A percentile compares a stretch with the other conserved stretches of the same genome.
Evolutionary conservation across 2,888 invertebrate genomes (phyloP).

Genomic region (Eupithecia exiguata): DNA sequence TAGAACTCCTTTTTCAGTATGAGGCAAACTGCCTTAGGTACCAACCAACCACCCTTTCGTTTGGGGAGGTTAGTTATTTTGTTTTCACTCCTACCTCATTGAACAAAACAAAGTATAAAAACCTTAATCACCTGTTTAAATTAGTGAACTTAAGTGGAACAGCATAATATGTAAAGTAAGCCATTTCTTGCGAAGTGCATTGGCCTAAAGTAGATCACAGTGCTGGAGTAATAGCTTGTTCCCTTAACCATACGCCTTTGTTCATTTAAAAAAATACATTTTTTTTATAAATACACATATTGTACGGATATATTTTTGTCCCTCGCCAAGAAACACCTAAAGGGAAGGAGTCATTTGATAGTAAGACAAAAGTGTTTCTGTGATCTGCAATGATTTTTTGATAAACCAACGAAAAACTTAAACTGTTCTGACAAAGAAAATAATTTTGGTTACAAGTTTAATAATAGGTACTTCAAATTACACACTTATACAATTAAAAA

Average conservation of each 20-base stretch:
- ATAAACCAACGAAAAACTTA: background rate
- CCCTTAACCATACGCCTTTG: background rate
- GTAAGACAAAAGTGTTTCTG: background rate
- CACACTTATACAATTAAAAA: too few species aligned
- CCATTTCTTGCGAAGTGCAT: constrained; percentile 34
- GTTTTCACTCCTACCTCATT: background rate
- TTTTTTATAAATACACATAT: too few species aligned
- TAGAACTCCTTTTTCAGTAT: too few species aligned
- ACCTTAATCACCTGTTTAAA: constrained; percentile 33
- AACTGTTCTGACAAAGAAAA: background rate
- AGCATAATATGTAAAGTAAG: constrained; percentile 40
- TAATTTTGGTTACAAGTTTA: background rate
- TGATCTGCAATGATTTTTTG: background rate
- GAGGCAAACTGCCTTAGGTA: background rate
- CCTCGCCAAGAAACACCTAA: too few species aligned
- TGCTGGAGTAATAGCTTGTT: background rate
- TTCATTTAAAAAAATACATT: too few species aligned
- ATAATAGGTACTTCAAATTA: too few species aligned
- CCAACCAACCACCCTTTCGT: background rate
- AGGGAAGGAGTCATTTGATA: too few species aligned
- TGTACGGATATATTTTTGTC: too few species aligned
- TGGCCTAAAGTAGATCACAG: constrained; percentile 38
- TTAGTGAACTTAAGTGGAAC: constrained; percentile 33
- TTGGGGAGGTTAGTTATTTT: background rate
- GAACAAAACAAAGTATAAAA: constrained; percentile 26